These are phyloP conservation scores for Tachina lurida DNA, from an alignment of 2,888 invertebrate genomes.

Conservation along the genomic window DNA sequence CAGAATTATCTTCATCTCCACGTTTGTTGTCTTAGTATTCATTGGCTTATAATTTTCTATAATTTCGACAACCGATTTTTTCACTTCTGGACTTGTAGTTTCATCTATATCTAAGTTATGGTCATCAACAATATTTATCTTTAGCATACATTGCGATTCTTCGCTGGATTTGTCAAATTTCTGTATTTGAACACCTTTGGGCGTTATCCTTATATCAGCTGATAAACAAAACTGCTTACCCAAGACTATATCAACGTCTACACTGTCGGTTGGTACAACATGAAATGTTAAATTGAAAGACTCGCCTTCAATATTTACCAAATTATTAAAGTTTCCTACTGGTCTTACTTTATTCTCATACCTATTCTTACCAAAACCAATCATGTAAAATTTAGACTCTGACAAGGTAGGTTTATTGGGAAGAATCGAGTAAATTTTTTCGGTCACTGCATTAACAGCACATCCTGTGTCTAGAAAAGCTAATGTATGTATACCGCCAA, in stretches of 20 bases:
- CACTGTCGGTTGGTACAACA: slow-evolving; percentile 43
- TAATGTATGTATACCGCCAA: slow-evolving; percentile 14
- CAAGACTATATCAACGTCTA: slow-evolving; percentile 46
- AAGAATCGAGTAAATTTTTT: slow-evolving; percentile 12
- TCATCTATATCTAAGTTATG: slow-evolving; percentile 44
- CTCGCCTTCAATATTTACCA: slow-evolving; percentile 34
- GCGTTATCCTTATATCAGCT: slow-evolving; percentile 40
- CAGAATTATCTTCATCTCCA: slow-evolving; percentile 56
- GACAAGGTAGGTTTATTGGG: slow-evolving; percentile 21
- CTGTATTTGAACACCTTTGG: background rate
- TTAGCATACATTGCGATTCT: background rate
- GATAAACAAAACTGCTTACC: slow-evolving; percentile 44
- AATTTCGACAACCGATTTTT: slow-evolving; percentile 12
- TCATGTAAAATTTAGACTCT: slow-evolving; percentile 46
- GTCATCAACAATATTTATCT: slow-evolving; percentile 41
- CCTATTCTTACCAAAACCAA: slow-evolving; percentile 45
- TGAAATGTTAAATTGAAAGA: slow-evolving; percentile 49
- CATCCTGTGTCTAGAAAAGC: slow-evolving; percentile 60
- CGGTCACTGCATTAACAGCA: slow-evolving; percentile 43
- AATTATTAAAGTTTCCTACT: slow-evolving; percentile 34
- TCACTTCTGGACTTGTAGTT: slow-evolving; percentile 1
- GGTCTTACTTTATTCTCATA: slow-evolving; percentile 43
- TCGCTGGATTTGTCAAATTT: slow-evolving; percentile 18
- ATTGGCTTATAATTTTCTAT: slow-evolving; percentile 32
- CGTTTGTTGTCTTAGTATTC: slow-evolving; percentile 43